phyloP scores from a whole-genome alignment of 2,888 invertebrate genomes.

The Epinotia demarniana region DNA sequence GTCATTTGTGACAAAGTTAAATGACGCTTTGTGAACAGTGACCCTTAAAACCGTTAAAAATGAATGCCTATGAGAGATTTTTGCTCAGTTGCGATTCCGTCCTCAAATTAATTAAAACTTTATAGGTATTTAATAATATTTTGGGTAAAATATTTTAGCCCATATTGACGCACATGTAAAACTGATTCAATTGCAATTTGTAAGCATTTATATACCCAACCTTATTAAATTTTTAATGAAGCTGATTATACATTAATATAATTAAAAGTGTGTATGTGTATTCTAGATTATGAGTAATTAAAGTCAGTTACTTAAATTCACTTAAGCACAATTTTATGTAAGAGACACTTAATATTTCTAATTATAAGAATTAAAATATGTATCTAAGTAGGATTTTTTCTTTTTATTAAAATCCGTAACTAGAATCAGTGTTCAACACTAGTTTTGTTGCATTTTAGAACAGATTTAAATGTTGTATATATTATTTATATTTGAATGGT shows the following conservation, averaged over 20 bases:
- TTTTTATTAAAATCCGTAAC: neutral
- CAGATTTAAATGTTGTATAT: neutral
- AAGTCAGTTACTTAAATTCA: conserved; percentile 22
- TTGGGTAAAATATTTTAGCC: neutral
- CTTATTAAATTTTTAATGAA: conserved; percentile 6
- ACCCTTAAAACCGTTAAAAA: neutral
- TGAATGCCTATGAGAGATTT: neutral
- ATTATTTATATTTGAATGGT: conserved; percentile 9
- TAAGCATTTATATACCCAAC: neutral
- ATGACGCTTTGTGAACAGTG: neutral
- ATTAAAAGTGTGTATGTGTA: neutral
- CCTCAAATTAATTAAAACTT: neutral
- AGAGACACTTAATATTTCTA: conserved; percentile 6
- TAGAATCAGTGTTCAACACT: conserved; percentile 19
- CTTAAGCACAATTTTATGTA: conserved; percentile 29
- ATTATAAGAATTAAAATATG: neutral
- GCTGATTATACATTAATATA: neutral
- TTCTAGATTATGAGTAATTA: neutral
- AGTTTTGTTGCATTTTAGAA: conserved; percentile 1
- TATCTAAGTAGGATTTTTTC: neutral
- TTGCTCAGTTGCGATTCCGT: conserved; percentile 18
- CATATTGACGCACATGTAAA: neutral
- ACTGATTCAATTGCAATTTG: neutral
- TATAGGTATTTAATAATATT: neutral
- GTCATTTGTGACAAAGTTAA: neutral